Evolutionary conservation across 2,888 invertebrate genomes (phyloP), one percentile per base, ranked within the genome.

Genomic region (Acanthopleura granulata): DNA sequence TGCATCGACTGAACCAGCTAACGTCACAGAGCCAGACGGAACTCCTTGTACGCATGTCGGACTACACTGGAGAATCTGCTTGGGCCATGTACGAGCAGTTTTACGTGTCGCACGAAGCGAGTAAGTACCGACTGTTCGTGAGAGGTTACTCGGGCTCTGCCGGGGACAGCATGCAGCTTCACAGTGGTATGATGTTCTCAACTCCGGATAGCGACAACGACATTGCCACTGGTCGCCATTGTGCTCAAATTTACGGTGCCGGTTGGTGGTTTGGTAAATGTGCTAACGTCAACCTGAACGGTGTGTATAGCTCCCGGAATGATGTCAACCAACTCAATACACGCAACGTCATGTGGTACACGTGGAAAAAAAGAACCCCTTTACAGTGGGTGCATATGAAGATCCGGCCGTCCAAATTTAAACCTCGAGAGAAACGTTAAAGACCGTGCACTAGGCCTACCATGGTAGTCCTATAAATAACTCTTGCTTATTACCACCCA

Each of bases 1-100:
- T 57, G 12, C 18, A 57, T 57, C 3, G 18, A 57, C 3, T 57
- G 22, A 57, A 57, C 57, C 57, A 57, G 22, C 57, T 57, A 12
- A 57, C 57, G 57, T 57, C 57, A 3, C 57, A n/a, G 57, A 9
- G n/a, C 57, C 57, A 57, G 57, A 57, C 57, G 57, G 57, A 57
- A 57, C 22, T 57, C n/a, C 3, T 57, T 18, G 57, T 57, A 6
- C n/a, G 22, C 18, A 57, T 57, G 12, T 57, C 57, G 3, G 57
- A 57, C 22, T 57, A 57, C 57, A 57, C 18, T 1, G 57, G 57
- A 4, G 22, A 57, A 4, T 57, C 57, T 6, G 57, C 57, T 12
- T 57, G n/a, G 22, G 57, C 57, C 22, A 18, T 18, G 22, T 57
- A 57, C 12, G 22, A 57, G 57, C 57, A 57, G 18, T 57, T 57